Base-by-base conservation (phyloP, 2,888 invertebrate genomes). In the Catonia carolina region DNA sequence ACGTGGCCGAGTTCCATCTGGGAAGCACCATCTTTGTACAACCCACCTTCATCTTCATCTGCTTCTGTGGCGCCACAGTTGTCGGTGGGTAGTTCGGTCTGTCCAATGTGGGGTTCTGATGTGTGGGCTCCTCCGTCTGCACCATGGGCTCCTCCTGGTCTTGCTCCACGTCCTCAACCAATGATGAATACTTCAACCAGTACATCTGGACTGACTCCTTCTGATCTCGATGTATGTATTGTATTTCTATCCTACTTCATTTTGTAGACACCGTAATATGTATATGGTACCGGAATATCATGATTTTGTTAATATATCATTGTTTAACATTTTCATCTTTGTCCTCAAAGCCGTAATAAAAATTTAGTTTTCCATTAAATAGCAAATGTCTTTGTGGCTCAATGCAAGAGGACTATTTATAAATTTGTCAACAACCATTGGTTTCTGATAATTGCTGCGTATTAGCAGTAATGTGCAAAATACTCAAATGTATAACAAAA, bases 81-180 rank as follows among this genome's bases (percentile, higher is more conserved):
- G 2, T 35, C 59, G 14, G 50, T 18, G 55, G 36, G 49, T 48
- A 52, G 60, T 59, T 42, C 45, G 51, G 56, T 58, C 36, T 70
- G 71, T 59, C 71, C 72, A 31, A 71, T 71, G 55, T 73, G 73
- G 73, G 72, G 72, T 35, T 66, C 69, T 23, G 71, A 73, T 49
- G 70, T 73, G 33, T 73, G 73, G 73, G 70, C 72, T 18, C 71
- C 69, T 48, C 70, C 71, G 17, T 57, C 67, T 37, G 63, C 69
- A 64, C 52, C 69, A 69, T 58, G 52, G 68, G 72, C 31, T 64
- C 70, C 65, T 18, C 61, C 57, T 27, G 60, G 55, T 31, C 60
- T 64, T 10, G 60, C 66, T 17, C 60, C 65, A 20, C 66, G 64
- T 42, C 62, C 55, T 23, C 50, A 57, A 12, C 36, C 33, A 20